Evolutionary conservation across 2,888 invertebrate species (phyloP), one percentile per base, ranked within the genome.

Genomic region (Nowickia ferox): DNA sequence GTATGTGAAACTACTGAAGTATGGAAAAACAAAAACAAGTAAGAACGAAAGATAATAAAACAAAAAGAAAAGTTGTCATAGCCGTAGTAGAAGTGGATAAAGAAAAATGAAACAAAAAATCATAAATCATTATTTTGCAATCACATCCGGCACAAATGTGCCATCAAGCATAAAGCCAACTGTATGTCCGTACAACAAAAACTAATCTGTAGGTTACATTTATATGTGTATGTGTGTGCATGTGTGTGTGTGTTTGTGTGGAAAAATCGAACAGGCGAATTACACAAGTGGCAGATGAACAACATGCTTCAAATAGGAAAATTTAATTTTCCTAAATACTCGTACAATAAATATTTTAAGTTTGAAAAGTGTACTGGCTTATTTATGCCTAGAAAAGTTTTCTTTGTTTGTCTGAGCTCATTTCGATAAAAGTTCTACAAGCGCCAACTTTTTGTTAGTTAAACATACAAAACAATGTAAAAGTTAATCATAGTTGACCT

Each of bases 51-150:
- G 30, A 30, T 30, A 30, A 30, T 30, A 30, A 48, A 57, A 66
- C 22, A 65, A 66, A 53, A 22, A 77, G 22, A 75, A 80, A 79
- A 84, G 79, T 82, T 84, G 78, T 83, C 86, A 87, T 88, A 88
- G 87, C 86, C 78, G 66, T 82, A 69, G 71, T 22, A 82, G 87
- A 85, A 88, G 87, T 87, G 87, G 86, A 88, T 87, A 87, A 84
- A 85, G 57, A 44, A 59, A 30, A 57, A 74, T 48, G 78, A 88
- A 84, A 86, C 84, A 88, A 87, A 86, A 88, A 87, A 88, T 88
- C 88, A 89, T 89, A 89, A 89, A 89, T 89, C 89, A 89, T 89
- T 89, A 88, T 88, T 89, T 87, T 88, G 88, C 88, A 89, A 89
- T 89, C 88, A 88, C 87, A 88, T 85, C 84, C 87, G 84, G 82